These are phyloP conservation scores for Anoplius nigerrimus DNA, from an alignment of 2,888 invertebrate genomes.

Conservation along the genomic window DNA sequence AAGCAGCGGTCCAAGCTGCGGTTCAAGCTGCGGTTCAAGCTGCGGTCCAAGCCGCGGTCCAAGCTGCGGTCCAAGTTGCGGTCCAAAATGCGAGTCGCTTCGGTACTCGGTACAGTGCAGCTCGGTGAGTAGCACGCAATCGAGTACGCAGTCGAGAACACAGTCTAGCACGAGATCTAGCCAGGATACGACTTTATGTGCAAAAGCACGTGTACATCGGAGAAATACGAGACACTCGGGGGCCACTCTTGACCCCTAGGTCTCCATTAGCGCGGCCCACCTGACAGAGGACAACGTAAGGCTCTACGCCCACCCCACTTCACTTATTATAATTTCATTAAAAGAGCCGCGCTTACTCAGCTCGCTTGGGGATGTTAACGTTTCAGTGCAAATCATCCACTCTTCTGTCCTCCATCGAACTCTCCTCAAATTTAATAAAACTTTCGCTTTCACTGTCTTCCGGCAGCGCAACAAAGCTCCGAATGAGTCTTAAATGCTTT, in stretches of 20 bases:
- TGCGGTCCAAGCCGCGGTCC: no score
- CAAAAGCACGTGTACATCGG: conserved; percentile 1
- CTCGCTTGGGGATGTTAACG: conserved; percentile 25
- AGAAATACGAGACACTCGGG: conserved; percentile 47
- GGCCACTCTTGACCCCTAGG: conserved; percentile 48
- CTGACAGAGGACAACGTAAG: conserved; percentile 53
- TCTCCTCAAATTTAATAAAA: conserved; percentile 49
- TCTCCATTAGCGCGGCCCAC: conserved; percentile 57
- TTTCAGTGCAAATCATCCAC: background rate
- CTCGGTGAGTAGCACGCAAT: no score
- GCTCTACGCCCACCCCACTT: conserved; percentile 48
- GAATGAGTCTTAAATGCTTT: no score
- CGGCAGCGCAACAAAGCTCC: no score
- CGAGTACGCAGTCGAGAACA: no score
- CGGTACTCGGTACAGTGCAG: no score
- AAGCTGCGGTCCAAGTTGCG: no score
- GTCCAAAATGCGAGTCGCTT: no score
- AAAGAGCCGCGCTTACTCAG: conserved; percentile 41
- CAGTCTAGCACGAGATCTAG: no score
- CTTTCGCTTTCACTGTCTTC: conserved; percentile 47
- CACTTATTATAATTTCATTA: conserved; percentile 65
- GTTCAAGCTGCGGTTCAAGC: no score
- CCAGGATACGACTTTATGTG: no score
- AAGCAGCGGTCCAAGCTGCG: no score
- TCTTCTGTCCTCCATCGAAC: conserved; percentile 5